These are phyloP conservation scores for Gasteruption jaculator DNA, from an alignment of 2,888 invertebrate species.

Conservation along the genomic window DNA sequence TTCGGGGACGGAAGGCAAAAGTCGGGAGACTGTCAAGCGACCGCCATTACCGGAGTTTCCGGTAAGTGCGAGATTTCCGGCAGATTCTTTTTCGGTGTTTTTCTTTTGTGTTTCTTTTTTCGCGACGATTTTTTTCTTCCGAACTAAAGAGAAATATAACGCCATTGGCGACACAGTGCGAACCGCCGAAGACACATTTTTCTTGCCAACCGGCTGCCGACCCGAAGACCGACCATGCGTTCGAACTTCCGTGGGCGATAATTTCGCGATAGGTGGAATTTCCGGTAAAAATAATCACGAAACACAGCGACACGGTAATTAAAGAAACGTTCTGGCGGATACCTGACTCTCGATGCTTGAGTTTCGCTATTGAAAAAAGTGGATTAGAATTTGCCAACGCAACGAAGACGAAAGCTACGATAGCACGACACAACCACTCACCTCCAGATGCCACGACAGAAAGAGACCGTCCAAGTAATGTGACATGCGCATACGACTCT, in stretches of 20 bases:
- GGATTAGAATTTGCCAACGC: constrained; percentile 37
- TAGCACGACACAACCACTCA: constrained; percentile 46
- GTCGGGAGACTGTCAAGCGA: constrained; percentile 40
- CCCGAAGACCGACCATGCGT: no score
- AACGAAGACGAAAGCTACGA: constrained; percentile 22
- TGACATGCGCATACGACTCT: constrained; percentile 47
- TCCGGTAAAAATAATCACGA: constrained; percentile 35
- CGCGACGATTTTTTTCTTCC: constrained; percentile 4
- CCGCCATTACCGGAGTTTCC: constrained; percentile 47
- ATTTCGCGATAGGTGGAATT: constrained; percentile 16
- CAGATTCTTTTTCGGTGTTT: no score
- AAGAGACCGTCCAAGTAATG: constrained; percentile 46
- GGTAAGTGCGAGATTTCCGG: constrained; percentile 26
- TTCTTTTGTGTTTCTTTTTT: no score
- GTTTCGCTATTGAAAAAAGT: constrained; percentile 27
- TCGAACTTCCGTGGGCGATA: no score
- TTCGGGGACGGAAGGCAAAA: neutral
- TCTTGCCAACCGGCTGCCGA: neutral
- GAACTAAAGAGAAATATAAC: no score
- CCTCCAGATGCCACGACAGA: constrained; percentile 51
- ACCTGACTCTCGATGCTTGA: constrained; percentile 36
- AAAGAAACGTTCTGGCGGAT: constrained; percentile 32
- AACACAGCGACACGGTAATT: constrained; percentile 29
- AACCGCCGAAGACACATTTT: no score
- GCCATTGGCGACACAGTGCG: no score